Conservation (phyloP, 1,140 invertebrate genomes). For the Hetaerina americana region DNA sequence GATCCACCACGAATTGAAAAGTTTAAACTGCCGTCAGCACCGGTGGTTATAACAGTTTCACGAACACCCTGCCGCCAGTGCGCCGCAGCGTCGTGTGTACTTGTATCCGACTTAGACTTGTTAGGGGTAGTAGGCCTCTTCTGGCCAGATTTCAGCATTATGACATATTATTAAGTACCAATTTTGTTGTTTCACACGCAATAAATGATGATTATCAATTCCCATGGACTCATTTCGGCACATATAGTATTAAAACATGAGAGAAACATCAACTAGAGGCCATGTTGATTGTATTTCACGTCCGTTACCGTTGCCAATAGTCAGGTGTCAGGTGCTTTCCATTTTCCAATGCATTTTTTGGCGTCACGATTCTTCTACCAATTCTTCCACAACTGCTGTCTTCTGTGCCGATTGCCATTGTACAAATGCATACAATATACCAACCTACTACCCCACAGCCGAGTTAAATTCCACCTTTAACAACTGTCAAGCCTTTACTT, state of each 20-base stretch:
- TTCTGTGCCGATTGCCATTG: neutral
- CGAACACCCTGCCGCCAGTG: conserved; percentile 20
- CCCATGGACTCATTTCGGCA: neutral
- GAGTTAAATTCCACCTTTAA: conserved; percentile 1
- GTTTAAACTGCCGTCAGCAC: conserved; percentile 19
- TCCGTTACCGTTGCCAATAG: conserved; percentile 6
- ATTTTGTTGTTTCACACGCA: conserved; percentile 9
- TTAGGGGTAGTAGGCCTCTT: conserved; percentile 22
- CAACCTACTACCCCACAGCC: neutral
- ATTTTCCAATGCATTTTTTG: conserved; percentile 7
- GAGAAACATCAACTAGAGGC: conserved; percentile 3
- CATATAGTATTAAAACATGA: neutral
- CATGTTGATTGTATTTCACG: conserved; percentile 14
- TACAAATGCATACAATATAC: neutral
- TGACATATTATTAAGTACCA: conserved; percentile 19
- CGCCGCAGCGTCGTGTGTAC: conserved; percentile 8
- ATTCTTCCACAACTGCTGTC: neutral
- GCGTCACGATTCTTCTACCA: neutral
- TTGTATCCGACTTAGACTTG: conserved; percentile 10
- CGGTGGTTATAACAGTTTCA: conserved; percentile 16
- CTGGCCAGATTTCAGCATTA: conserved; percentile 25
- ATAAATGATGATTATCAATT: conserved; percentile 1
- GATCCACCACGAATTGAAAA: conserved; percentile 35
- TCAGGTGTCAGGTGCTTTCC: conserved; percentile 12
- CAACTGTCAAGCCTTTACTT: conserved; percentile 13